Base-by-base conservation (phyloP, 2,113 vertebrate species). In the Melospiza georgiana region DNA sequence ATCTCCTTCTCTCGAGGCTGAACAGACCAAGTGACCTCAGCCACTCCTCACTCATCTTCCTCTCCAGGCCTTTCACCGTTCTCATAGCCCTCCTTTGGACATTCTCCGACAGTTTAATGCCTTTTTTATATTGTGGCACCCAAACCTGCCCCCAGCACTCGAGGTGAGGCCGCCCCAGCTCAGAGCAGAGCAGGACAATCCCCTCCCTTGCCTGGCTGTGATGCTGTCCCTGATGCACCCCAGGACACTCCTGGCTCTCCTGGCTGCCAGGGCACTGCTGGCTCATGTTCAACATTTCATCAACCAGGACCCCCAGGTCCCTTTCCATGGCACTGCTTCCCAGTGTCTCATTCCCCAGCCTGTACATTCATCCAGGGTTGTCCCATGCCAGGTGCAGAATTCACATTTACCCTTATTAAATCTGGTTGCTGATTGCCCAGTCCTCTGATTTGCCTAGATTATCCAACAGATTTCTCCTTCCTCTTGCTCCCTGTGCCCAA, bases 281-380 rank as follows among this genome's bases (percentile, higher is more conserved):
- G 0, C 24, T 75, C n/a, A 4, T 5, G 8, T 0, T 11, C 39
- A 31, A 1, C 13, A 31, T 83, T 13, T 1, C 7, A 25, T 7
- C 0, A 0, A 27, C 6, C 39, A 41, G 7, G 9, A 15, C 0
- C 6, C 5, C 11, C n/a, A 16, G 17, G 10, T 18, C 2, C 16
- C 17, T 55, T 76, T 83, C 55, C 2, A 0, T 1, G 1, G 41
- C 6, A 9, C 12, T 69, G 30, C 20, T 41, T 20, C 35, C 21
- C n/a, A 68, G 2, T 4, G 4, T 21, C 48, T 49, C 35, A 10
- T 41, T 55, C 23, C 23, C 30, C n/a, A 31, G 24, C 7, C 24
- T 25, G 2, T 31, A 4, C 28, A 2, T 31, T 1, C 48, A 55
- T 17, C 21, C 63, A 69, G 12, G 8, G 21, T 1, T 83, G 21